Evolutionary conservation across 2,113 vertebrate genomes (phyloP).

Genomic region (Dipodomys ordii): DNA sequence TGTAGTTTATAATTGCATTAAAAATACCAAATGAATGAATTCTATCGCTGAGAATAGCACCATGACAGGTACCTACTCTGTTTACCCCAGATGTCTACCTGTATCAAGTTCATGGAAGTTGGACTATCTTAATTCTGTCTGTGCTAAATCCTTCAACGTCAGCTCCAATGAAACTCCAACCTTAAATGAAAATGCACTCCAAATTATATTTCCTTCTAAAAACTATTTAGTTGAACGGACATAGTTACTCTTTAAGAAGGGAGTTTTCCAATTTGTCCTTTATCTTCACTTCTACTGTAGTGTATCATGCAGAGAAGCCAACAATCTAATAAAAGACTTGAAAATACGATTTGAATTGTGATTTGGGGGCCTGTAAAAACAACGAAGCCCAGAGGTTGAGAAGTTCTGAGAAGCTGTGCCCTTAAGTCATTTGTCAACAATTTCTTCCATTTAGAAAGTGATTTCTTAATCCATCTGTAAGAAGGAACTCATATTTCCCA

Average conservation of each 20-base stretch:
- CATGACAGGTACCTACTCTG: conserved; percentile 30
- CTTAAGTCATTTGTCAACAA: not conserved
- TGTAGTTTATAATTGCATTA: conserved; percentile 1
- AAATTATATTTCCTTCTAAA: conserved; percentile 9
- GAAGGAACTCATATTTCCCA: not conserved
- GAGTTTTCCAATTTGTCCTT: not conserved
- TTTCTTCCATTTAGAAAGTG: not conserved
- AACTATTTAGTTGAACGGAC: not conserved
- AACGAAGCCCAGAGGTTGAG: not conserved
- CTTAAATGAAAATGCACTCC: conserved; percentile 48
- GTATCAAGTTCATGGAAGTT: not conserved
- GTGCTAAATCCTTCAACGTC: conserved; percentile 64
- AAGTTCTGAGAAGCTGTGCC: not conserved
- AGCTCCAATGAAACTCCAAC: not conserved
- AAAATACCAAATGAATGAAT: conserved; percentile 55
- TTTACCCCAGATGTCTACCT: conserved; percentile 36
- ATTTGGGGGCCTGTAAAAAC: not conserved
- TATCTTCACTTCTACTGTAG: not conserved
- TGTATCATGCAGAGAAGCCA: not conserved
- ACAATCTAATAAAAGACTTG: not conserved
- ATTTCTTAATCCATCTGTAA: not conserved
- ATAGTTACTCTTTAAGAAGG: not conserved
- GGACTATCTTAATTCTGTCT: not conserved
- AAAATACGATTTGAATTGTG: not conserved
- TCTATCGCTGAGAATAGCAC: conserved; percentile 49